phyloP scores from a whole-genome alignment of 1,140 invertebrate genomes.

The Ceratoteleas bidentatus region DNA sequence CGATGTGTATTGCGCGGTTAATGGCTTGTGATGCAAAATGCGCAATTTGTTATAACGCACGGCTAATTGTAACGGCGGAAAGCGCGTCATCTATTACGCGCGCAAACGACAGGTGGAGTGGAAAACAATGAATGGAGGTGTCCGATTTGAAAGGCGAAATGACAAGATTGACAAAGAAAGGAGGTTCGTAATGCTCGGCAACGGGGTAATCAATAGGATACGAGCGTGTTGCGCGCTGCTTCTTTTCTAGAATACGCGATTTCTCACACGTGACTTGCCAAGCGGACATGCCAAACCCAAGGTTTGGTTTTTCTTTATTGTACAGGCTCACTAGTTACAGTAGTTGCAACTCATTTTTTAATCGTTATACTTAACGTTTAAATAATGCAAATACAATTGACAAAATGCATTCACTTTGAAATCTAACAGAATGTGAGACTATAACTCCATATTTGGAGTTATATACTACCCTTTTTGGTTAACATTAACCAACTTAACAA shows the following conservation, averaged over 20 bases:
- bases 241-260: slow-evolving; percentile 50
- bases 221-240: slow-evolving; percentile 49
- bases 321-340: too few relatives aligned
- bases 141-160: slow-evolving; percentile 40
- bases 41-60: slow-evolving; percentile 3
- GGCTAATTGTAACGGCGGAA: slow-evolving; percentile 12
- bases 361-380: too few relatives aligned
- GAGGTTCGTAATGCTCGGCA: slow-evolving; percentile 41
- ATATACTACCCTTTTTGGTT: too few relatives aligned
- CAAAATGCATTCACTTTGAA: too few relatives aligned
- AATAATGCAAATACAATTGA: too few relatives aligned
- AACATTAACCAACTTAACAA: too few relatives aligned
- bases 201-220: slow-evolving; percentile 56
- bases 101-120: slow-evolving; percentile 15
- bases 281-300: too few relatives aligned
- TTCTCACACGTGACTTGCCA: slow-evolving; percentile 37
- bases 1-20: background rate
- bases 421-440: too few relatives aligned
- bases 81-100: slow-evolving; percentile 1
- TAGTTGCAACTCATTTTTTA: too few relatives aligned
- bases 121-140: slow-evolving; percentile 36
- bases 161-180: slow-evolving; percentile 49
- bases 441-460: too few relatives aligned
- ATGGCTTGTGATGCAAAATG: background rate
- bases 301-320: too few relatives aligned